These are phyloP conservation scores for Pherbina coryleti DNA, from an alignment of 2,888 invertebrate genomes.

Conservation along the genomic window DNA sequence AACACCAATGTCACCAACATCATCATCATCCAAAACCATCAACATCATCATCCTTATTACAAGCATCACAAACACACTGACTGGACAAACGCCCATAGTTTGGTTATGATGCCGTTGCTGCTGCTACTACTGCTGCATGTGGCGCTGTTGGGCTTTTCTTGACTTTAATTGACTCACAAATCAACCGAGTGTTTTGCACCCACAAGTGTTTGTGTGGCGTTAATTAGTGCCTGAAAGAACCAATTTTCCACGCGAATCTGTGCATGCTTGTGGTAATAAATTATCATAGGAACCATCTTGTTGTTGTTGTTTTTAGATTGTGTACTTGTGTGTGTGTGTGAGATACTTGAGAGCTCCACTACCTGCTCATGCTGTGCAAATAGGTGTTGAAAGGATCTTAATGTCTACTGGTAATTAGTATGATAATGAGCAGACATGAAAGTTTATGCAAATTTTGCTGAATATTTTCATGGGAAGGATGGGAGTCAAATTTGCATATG, in stretches of 20 bases:
- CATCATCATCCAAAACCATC: background rate
- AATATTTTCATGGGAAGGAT: no score
- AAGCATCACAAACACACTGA: constrained; percentile 40
- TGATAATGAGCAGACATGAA: constrained; percentile 59
- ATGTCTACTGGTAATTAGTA: constrained; percentile 59
- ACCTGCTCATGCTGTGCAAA: constrained; percentile 24
- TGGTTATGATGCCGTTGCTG: constrained; percentile 9
- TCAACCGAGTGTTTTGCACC: constrained; percentile 64
- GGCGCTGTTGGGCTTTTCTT: constrained; percentile 54
- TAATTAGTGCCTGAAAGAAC: constrained; percentile 54
- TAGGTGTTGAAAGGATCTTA: constrained; percentile 42
- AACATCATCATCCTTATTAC: constrained; percentile 34
- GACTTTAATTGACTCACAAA: constrained; percentile 69
- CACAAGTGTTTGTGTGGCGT: constrained; percentile 57
- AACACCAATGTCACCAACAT: background rate
- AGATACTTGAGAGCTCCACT: background rate
- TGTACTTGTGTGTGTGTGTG: constrained; percentile 33
- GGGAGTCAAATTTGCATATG: background rate
- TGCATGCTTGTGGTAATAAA: constrained; percentile 60
- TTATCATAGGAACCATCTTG: constrained; percentile 46
- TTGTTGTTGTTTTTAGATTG: background rate
- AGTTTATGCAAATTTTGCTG: background rate
- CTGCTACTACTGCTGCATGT: constrained; percentile 14
- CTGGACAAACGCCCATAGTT: constrained; percentile 22
- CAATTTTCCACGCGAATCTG: constrained; percentile 45